A percentile compares a stretch with the other conserved stretches of the same genome.
These are phyloP conservation scores for Podarcis muralis DNA, from an alignment of 2,113 vertebrate genomes.

Conservation along the genomic window DNA sequence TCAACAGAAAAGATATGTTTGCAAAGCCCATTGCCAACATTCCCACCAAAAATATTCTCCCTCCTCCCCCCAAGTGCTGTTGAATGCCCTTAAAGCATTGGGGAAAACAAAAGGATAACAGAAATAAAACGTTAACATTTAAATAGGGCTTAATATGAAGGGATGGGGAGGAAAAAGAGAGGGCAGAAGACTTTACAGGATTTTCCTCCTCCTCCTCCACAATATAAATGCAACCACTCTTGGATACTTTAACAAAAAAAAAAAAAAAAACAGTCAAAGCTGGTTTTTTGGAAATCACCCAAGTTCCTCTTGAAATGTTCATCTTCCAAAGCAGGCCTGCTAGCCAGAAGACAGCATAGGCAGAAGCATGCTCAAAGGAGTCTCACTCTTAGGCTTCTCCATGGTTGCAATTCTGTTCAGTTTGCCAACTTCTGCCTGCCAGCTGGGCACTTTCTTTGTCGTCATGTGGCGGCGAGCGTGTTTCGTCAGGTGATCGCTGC, in stretches of 20 bases:
- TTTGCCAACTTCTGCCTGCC: conserved; percentile 84
- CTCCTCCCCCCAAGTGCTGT: conserved; percentile 72
- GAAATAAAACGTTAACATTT: not conserved
- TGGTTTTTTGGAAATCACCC: not conserved
- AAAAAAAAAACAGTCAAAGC: conserved; percentile 12
- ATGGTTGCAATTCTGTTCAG: conserved; percentile 72
- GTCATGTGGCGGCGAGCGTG: conserved; percentile 91
- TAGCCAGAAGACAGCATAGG: conserved; percentile 58
- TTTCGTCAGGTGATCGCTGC: conserved; percentile 97
- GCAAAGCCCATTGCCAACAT: conserved; percentile 64
- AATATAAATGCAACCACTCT: conserved; percentile 35
- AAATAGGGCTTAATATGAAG: conserved; percentile 47
- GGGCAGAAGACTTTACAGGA: conserved; percentile 5
- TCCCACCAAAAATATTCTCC: not conserved
- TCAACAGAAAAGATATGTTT: conserved; percentile 48
- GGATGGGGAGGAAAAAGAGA: not conserved
- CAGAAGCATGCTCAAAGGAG: conserved; percentile 73
- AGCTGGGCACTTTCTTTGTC: conserved; percentile 84
- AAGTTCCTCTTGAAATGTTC: not conserved
- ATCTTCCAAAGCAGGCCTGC: not conserved
- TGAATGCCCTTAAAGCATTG: conserved; percentile 60
- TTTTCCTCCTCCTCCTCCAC: not conserved
- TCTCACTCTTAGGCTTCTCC: conserved; percentile 66
- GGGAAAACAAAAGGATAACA: not conserved
- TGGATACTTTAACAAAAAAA: rapidly evolving